Conservation (phyloP, 2,113 vertebrate genomes). For the Antidorcas marsupialis region DNA sequence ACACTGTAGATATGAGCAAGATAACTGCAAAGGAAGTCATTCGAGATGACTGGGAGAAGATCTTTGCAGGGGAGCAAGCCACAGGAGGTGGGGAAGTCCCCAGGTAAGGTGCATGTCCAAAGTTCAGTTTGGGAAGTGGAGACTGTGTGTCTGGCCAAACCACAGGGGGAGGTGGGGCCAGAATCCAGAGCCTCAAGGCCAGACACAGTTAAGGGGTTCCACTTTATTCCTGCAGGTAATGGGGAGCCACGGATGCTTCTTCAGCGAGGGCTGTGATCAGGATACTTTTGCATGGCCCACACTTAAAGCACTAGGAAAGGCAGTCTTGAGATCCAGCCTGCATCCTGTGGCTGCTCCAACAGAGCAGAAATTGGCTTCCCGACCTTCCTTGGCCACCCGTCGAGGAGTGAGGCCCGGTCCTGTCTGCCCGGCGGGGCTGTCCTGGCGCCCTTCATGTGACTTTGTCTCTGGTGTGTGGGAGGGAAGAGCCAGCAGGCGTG, state of each 20-base stretch:
- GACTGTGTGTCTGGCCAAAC: not conserved
- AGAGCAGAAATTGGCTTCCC: not conserved
- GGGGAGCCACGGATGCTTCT: not conserved
- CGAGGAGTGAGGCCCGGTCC: not conserved
- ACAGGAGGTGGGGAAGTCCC: not conserved
- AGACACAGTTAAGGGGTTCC: not conserved
- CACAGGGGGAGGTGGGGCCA: not conserved
- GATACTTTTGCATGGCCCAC: too few species aligned
- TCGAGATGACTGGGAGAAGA: not conserved
- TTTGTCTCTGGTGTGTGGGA: not conserved
- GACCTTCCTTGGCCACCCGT: rapidly evolving
- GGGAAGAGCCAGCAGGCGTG: rapidly evolving
- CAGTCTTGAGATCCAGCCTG: not conserved
- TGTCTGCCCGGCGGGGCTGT: not conserved
- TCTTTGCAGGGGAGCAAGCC: not conserved
- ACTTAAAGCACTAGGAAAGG: not conserved
- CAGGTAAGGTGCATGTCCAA: not conserved
- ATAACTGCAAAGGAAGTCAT: not conserved
- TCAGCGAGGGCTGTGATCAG: not conserved
- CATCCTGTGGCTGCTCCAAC: not conserved
- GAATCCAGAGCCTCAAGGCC: not conserved
- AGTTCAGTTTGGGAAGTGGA: not conserved
- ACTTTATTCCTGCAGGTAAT: not conserved
- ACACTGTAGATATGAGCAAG: too few species aligned
- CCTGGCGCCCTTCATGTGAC: too few species aligned